A percentile compares a stretch with the other conserved stretches of the same genome.
These are phyloP conservation scores for Alligator mississippiensis DNA, from an alignment of 2,113 vertebrate species.

Conservation along the genomic window DNA sequence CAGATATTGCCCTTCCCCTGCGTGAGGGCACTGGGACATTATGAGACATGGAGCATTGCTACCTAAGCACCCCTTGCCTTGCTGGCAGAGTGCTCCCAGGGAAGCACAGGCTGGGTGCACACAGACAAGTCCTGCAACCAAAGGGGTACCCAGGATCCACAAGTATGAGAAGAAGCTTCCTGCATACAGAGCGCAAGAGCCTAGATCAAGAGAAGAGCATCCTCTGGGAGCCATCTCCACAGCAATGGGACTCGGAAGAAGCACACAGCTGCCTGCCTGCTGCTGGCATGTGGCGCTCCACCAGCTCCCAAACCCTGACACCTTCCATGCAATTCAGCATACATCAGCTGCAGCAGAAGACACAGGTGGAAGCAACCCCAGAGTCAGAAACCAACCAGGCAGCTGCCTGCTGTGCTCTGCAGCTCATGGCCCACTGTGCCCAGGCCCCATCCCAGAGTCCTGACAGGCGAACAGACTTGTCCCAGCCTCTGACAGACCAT, in stretches of 20 bases:
- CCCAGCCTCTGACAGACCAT: too few relatives aligned
- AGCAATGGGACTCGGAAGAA: not conserved
- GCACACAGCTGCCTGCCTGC: not conserved
- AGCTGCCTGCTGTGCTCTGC: not conserved
- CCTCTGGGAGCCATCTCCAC: constrained; percentile 15
- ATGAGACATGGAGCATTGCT: not conserved
- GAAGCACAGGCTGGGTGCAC: not conserved
- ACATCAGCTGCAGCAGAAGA: fast-evolving
- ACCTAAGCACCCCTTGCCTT: not conserved
- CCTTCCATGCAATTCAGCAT: fast-evolving
- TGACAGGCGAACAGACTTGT: too few relatives aligned
- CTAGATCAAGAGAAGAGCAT: not conserved
- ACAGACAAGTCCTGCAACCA: not conserved
- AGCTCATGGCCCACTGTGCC: not conserved
- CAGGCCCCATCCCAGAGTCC: not conserved
- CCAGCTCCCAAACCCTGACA: not conserved
- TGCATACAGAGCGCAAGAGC: not conserved
- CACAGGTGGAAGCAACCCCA: not conserved
- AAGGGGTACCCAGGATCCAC: not conserved
- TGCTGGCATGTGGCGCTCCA: fast-evolving
- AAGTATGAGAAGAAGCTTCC: too few relatives aligned
- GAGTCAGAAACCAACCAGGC: not conserved
- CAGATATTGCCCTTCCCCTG: not conserved
- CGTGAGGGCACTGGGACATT: not conserved
- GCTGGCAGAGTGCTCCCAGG: not conserved